Evolutionary conservation across 2,888 invertebrate species (phyloP), one percentile per base, ranked within the genome.

Genomic region (Papilio elwesi): DNA sequence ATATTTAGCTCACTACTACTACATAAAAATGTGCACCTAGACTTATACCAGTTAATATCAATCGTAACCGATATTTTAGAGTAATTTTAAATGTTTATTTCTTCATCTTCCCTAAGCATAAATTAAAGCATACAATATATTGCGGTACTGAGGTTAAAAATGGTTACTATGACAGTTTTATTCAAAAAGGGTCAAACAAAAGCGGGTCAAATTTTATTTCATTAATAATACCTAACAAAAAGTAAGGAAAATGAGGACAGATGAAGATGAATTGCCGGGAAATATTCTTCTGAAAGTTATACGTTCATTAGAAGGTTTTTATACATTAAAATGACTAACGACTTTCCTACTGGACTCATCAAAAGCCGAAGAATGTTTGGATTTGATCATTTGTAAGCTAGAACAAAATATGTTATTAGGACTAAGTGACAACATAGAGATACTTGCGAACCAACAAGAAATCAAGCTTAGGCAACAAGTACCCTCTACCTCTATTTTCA

Each of bases 181-280:
- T 13, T 13, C 38, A n/a, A n/a, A 57, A 68, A 68, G 7, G 48
- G 26, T 68, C 48, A 26, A 26, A 48, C 26, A 57, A 68, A 68
- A 57, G 68, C 55, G 43, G 12, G 9, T 15, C 16, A 55, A 43
- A 49, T 6, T 65, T 48, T 8, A 49, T 66, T 66, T 66, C 57
- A 59, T 71, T 66, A 59, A 66, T 71, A 51, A 57, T 38, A 65
- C 47, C 16, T 65, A 57, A 65, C 10, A 43, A 62, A 59, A 52
- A 52, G 57, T n/a, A 51, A 38, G 38, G 66, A 57, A 65, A 59
- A 66, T 13, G 51, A 47, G 71, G 12, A 66, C 65, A 57, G 66
- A 66, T 71, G 65, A 66, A 71, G 66, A 71, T 71, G 66, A 71
- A 71, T 71, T 66, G 57, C 57, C 13, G 49, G n/a, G 38, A 66